phyloP scores from a whole-genome alignment of 1,140 invertebrate genomes.

The Euura lappo region DNA sequence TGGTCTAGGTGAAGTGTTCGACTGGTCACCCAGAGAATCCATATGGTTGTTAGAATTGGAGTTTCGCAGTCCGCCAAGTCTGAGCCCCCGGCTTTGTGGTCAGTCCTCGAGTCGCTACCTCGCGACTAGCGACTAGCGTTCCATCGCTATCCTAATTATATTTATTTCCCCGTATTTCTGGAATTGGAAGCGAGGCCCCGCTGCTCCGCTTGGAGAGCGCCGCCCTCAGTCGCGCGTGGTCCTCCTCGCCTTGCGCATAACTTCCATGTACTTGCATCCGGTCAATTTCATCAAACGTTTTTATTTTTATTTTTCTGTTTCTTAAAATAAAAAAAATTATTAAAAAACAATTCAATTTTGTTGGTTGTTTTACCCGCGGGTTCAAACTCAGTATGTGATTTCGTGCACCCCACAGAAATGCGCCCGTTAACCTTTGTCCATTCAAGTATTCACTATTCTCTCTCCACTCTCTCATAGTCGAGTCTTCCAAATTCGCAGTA shows the following conservation, averaged over 20 bases:
- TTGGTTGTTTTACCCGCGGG: neutral
- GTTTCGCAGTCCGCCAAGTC: neutral
- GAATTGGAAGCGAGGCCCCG: constrained; percentile 47
- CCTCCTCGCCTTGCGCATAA: constrained; percentile 47
- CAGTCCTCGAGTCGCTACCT: neutral
- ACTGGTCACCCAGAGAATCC: too few relatives aligned
- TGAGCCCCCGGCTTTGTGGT: neutral
- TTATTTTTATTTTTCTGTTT: too few relatives aligned
- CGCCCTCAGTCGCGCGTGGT: constrained; percentile 51
- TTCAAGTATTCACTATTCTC: neutral
- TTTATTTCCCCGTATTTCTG: constrained; percentile 56
- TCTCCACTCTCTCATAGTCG: neutral
- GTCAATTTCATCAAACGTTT: neutral
- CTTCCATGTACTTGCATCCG: neutral
- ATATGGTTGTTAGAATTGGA: neutral
- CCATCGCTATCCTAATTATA: constrained; percentile 44
- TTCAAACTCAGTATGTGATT: neutral
- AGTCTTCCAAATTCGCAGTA: neutral
- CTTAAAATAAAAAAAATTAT: too few relatives aligned
- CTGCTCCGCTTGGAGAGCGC: constrained; percentile 34
- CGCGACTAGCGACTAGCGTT: constrained; percentile 1
- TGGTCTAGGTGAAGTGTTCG: too few relatives aligned
- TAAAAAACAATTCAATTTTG: neutral
- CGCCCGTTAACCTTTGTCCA: neutral
- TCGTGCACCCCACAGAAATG: neutral